Evolutionary conservation across 1,140 invertebrate genomes (phyloP).

Genomic region (Pseudoatta argentina): DNA sequence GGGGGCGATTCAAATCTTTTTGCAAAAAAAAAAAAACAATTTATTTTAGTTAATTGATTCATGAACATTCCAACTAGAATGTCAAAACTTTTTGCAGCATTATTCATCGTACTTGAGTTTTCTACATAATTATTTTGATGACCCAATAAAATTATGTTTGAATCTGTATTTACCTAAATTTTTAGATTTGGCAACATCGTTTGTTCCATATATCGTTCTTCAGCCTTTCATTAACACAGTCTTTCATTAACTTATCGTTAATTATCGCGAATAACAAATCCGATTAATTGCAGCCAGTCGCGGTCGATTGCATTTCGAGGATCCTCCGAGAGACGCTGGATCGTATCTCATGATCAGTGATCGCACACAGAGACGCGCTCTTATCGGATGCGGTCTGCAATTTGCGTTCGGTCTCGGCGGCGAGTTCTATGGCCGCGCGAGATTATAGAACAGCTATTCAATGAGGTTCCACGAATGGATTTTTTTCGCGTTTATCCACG

Average conservation of each 20-base stretch:
- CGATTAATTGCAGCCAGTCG: constrained; percentile 5
- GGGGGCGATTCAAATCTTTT: too few relatives aligned
- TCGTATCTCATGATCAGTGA: neutral
- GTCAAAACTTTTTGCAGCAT: too few relatives aligned
- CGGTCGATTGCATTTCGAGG: neutral
- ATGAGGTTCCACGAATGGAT: constrained; percentile 21
- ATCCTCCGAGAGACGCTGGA: neutral
- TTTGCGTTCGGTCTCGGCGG: constrained; percentile 27
- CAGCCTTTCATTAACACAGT: too few relatives aligned
- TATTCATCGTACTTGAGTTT: too few relatives aligned
- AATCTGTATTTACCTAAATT: too few relatives aligned
- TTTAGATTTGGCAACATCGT: too few relatives aligned
- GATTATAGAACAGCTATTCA: constrained; percentile 54
- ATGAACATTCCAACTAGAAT: too few relatives aligned
- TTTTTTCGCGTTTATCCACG: constrained; percentile 17
- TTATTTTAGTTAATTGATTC: too few relatives aligned
- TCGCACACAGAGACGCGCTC: constrained; percentile 18
- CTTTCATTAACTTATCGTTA: neutral
- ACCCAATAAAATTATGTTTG: too few relatives aligned
- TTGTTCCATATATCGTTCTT: too few relatives aligned
- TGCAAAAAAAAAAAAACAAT: too few relatives aligned
- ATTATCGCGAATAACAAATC: neutral
- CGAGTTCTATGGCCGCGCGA: constrained; percentile 31
- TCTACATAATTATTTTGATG: too few relatives aligned
- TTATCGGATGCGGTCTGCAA: constrained; percentile 41